Base-by-base conservation (phyloP, 1,140 invertebrate species). In the Hypsibius dujardini region DNA sequence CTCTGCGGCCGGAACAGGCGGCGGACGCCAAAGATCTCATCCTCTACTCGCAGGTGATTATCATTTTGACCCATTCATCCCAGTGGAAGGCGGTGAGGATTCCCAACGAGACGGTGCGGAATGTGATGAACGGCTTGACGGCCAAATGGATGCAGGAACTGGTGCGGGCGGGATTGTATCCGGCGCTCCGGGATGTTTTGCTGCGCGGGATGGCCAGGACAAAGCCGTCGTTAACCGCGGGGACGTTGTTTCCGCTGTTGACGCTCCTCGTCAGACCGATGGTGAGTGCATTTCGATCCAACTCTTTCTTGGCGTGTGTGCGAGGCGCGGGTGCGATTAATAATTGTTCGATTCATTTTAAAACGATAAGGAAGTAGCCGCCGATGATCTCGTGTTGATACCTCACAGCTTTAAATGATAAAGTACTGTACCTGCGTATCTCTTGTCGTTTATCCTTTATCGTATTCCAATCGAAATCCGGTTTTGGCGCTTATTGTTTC, bases 51-150 rank as follows among this genome's bases (percentile, higher is more conserved):
- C 62, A 67, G 42, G 42, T 42, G 12, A 67, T 67, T 42, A 67
- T 67, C 45, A 67, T 67, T 12, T 42, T 67, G 62, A 67, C 62
- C 7, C 62, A 67, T 67, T 12, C 62, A 3, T 67, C 62, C 12
- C 62, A 67, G 62, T 67, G 62, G 62, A 67, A 67, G 42, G 62
- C 62, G 7, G 62, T 67, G 7, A 67, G 45, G 42, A 67, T 67
- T 14, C 62, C 62, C 62, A 67, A 42, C 42, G 62, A 67, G 45
- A 42, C 45, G 12, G 62, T 67, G 7, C 62, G 45, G 42, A 67
- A 67, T 3, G 62, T 67, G 62, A 67, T 67, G 62, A 67, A 67
- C 42, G 42, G 42, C 45, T 7, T 67, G 7, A 67, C 62, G 7
- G 3, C 45, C 62, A 67, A 67, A 67, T 67, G 62, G 62, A 12